Evolutionary conservation across 1,140 invertebrate genomes (phyloP), one percentile per base, ranked within the genome.

Genomic region (Lepidurus apus): DNA sequence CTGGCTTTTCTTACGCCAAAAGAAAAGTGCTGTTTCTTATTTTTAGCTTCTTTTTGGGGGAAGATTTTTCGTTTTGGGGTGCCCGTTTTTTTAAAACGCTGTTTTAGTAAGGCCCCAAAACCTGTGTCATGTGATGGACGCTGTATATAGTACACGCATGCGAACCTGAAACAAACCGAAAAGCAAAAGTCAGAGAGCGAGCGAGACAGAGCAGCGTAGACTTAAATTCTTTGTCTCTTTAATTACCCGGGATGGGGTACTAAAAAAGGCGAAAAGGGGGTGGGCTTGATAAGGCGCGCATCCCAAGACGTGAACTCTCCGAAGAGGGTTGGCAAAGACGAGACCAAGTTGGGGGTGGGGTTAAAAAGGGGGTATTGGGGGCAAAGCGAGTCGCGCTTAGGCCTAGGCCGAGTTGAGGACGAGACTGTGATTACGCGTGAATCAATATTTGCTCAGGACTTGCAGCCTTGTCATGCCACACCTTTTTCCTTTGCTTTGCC

Each of bases 381-480:
- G 53, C 34, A 0, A 34, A 34, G 34, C 34, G 53, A 7, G 53
- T 65, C 53, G 53, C 53, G 53, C 53, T 65, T 65, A 65, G 53
- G 53, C 53, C 53, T 65, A 65, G 34, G 34, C 34, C 34, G 34
- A 65, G 53, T 65, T 21, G 53, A 65, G 53, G 53, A 65, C 53
- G 53, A 21, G 53, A 65, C 53, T 65, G 53, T 65, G 53, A 65
- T 65, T 65, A 65, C 53, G 53, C 53, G 53, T 65, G 53, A 65
- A 65, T 65, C 53, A 65, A 65, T 65, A 65, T 65, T 65, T 65
- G 53, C 53, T 65, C 53, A 65, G 53, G 53, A 65, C 53, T 65
- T 65, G 53, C 53, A 65, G 53, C 17, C 53, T 65, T 65, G 53
- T 65, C 53, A 65, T 65, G 53, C 53, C 53, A 65, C 53, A 65